Evolutionary conservation across 2,888 invertebrate genomes (phyloP).

Genomic region (Steromphala cineraria): DNA sequence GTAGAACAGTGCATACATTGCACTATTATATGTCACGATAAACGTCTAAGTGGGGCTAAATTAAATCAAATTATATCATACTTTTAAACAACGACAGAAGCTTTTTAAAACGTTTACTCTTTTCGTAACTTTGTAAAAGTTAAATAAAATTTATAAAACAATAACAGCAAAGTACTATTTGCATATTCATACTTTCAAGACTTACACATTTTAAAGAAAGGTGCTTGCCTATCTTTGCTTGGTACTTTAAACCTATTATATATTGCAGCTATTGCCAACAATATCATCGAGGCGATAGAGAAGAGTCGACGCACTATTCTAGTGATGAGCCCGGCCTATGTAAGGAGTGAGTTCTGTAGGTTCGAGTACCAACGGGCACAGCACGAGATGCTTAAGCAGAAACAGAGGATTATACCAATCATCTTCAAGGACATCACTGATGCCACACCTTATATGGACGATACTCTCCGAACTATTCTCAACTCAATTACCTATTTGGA

Average conservation of each 20-base stretch:
- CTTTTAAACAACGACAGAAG: no score
- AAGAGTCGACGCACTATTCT: slow-evolving; percentile 61
- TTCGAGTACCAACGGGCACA: slow-evolving; percentile 66
- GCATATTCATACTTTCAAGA: no score
- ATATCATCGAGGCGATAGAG: slow-evolving; percentile 59
- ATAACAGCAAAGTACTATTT: no score
- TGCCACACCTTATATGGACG: slow-evolving; percentile 44
- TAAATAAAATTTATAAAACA: no score
- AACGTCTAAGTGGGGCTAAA: no score
- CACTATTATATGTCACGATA: no score
- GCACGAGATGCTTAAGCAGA: slow-evolving; percentile 64
- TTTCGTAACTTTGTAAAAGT: no score
- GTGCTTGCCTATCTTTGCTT: no score
- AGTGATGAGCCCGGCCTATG: slow-evolving; percentile 53
- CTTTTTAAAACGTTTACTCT: no score
- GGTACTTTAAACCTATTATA: not conserved
- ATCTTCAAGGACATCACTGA: slow-evolving; percentile 53
- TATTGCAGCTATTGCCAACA: slow-evolving; percentile 62
- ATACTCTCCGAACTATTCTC: slow-evolving; percentile 51
- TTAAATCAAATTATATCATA: no score
- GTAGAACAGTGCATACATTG: no score
- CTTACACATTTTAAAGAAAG: no score
- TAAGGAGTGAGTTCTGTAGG: slow-evolving; percentile 61
- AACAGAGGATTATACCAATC: slow-evolving; percentile 63
- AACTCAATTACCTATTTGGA: slow-evolving; percentile 57